Evolutionary conservation across 2,888 invertebrate genomes (phyloP).

Genomic region (Cremastobaeus sp.): DNA sequence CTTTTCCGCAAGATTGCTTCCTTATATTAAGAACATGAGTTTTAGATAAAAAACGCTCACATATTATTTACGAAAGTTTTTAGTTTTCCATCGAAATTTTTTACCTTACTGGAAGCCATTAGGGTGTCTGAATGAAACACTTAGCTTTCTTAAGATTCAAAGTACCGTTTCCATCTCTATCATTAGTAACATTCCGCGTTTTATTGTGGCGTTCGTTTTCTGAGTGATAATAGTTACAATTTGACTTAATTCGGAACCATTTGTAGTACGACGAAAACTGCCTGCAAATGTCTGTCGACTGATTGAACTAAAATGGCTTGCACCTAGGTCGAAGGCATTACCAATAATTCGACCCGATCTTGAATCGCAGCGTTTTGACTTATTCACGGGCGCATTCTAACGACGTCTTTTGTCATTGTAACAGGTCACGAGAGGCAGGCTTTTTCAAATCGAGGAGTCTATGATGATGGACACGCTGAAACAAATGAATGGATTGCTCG

Average conservation of each 20-base stretch:
- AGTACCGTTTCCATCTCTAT: conserved; percentile 5
- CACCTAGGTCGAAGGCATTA: conserved; percentile 28
- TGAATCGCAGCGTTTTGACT: conserved; percentile 4
- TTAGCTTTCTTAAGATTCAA: neutral
- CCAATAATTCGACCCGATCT: conserved; percentile 23
- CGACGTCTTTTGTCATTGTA: conserved; percentile 7
- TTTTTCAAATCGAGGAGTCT: conserved; percentile 70
- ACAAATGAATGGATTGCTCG: conserved; percentile 70
- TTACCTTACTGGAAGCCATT: too few species aligned
- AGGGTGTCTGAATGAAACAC: conserved; percentile 8
- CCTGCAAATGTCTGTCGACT: conserved; percentile 50
- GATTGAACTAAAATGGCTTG: conserved; percentile 38
- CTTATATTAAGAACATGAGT: too few species aligned
- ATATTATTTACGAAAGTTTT: too few species aligned
- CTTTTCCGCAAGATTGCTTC: conserved; percentile 33
- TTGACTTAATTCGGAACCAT: conserved; percentile 53
- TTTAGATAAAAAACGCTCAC: too few species aligned
- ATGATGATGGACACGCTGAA: conserved; percentile 71
- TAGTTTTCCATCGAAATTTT: too few species aligned
- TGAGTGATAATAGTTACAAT: conserved; percentile 50
- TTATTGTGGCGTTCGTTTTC: conserved; percentile 27
- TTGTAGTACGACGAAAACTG: conserved; percentile 32
- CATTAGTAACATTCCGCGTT: conserved; percentile 22
- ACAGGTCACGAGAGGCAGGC: conserved; percentile 65
- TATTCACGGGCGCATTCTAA: conserved; percentile 4